Conservation (phyloP, 2,797 vertebrate genomes). For the Neoniphon sammara region DNA sequence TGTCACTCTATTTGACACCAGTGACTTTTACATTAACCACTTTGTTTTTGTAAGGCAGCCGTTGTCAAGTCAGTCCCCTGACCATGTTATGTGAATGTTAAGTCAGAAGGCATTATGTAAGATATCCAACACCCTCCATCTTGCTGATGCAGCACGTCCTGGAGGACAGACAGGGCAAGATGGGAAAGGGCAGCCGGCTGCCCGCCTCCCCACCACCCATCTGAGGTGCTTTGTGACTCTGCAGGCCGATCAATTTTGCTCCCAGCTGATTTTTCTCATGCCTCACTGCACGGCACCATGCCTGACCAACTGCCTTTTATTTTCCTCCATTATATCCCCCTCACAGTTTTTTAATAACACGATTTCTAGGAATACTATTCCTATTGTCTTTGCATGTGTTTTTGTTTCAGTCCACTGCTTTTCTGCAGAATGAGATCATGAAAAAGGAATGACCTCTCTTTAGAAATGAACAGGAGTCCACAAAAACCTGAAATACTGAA, state of each 20-base stretch:
- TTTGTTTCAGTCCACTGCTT: conserved; percentile 1
- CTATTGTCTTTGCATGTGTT: conserved; percentile 17
- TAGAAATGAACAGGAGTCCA: background rate
- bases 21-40: no score
- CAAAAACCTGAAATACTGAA: conserved; percentile 3
- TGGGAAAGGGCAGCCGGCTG: conserved; percentile 44
- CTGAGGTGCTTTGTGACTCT: conserved; percentile 59
- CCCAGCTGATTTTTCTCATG: conserved; percentile 62
- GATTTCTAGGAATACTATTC: conserved; percentile 34
- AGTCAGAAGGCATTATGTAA: conserved; percentile 56
- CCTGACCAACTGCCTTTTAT: conserved; percentile 35
- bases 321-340: conserved; percentile 32
- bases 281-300: conserved; percentile 33
- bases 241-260: conserved; percentile 62
- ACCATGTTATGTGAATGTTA: conserved; percentile 28
- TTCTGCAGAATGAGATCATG: background rate
- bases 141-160: conserved; percentile 72
- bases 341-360: background rate
- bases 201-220: conserved; percentile 21
- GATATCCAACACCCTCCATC: conserved; percentile 34
- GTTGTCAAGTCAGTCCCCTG: conserved; percentile 1
- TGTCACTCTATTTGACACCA: background rate
- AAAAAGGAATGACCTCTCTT: background rate
- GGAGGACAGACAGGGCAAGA: conserved; percentile 63
- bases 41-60: background rate